phyloP scores from a whole-genome alignment of 2,113 vertebrate genomes.

The Oncorhynchus tshawytscha region DNA sequence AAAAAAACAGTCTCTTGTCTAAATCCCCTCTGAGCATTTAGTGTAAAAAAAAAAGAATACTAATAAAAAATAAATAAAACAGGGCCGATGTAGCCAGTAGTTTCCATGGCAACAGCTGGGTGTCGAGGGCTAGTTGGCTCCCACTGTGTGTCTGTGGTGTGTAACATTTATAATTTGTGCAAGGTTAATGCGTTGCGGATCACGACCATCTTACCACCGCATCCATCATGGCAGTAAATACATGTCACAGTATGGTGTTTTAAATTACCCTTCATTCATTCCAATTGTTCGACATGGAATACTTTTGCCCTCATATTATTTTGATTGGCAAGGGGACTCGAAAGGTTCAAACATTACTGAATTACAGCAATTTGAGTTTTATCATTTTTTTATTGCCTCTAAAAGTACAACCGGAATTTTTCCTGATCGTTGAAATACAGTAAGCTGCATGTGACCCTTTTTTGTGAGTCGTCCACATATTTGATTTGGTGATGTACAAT shows the following conservation, averaged over 20 bases:
- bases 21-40: neutral
- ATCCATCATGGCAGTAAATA: conserved; percentile 55
- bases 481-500: no score
- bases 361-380: neutral
- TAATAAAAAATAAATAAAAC: no score
- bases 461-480: no score
- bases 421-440: no score
- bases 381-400: no score
- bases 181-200: conserved; percentile 45
- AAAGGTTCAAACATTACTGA: neutral
- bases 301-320: conserved; percentile 41
- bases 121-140: conserved; percentile 62
- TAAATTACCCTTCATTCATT: conserved; percentile 48
- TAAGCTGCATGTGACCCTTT: no score
- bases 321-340: conserved; percentile 41
- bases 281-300: conserved; percentile 36
- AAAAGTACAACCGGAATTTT: no score
- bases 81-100: conserved; percentile 52
- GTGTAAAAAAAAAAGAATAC: no score
- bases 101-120: conserved; percentile 71
- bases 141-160: conserved; percentile 50
- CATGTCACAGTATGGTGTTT: conserved; percentile 50
- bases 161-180: conserved; percentile 70
- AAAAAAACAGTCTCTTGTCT: neutral
- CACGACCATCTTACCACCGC: conserved; percentile 52